Evolutionary conservation across 2,888 invertebrate species (phyloP).

Genomic region (Gerris lacustris): DNA sequence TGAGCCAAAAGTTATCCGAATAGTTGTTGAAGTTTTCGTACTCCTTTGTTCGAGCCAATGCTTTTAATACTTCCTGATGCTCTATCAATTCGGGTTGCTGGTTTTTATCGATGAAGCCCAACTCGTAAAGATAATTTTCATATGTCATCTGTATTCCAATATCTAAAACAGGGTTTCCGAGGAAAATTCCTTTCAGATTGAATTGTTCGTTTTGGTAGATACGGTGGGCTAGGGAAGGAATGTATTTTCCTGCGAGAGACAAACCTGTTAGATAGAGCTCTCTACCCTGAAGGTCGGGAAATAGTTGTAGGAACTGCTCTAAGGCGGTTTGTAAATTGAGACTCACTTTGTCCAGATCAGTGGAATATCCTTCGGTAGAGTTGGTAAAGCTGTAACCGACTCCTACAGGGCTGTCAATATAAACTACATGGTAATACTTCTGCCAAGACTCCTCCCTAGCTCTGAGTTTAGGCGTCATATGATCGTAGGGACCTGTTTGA

Average conservation of each 20-base stretch:
- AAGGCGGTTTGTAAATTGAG: neutral
- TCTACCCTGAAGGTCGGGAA: neutral
- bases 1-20: neutral
- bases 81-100: neutral
- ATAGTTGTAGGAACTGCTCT: neutral
- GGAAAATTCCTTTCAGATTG: neutral
- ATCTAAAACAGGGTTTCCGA: slow-evolving; percentile 1
- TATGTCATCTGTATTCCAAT: neutral
- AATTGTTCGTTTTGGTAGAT: neutral
- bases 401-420: slow-evolving; percentile 1
- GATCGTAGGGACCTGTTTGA: neutral
- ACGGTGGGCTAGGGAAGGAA: neutral
- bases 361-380: neutral
- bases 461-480: neutral
- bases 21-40: neutral
- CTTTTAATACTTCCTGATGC: neutral
- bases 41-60: neutral
- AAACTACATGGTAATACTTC: neutral
- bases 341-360: neutral
- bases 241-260: slow-evolving; percentile 1
- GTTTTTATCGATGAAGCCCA: neutral
- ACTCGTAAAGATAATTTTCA: neutral
- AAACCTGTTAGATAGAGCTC: neutral
- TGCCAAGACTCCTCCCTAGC: neutral
- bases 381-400: neutral